phyloP scores from a whole-genome alignment of 2,113 vertebrate species.

The Hippocampus guttulatus region DNA sequence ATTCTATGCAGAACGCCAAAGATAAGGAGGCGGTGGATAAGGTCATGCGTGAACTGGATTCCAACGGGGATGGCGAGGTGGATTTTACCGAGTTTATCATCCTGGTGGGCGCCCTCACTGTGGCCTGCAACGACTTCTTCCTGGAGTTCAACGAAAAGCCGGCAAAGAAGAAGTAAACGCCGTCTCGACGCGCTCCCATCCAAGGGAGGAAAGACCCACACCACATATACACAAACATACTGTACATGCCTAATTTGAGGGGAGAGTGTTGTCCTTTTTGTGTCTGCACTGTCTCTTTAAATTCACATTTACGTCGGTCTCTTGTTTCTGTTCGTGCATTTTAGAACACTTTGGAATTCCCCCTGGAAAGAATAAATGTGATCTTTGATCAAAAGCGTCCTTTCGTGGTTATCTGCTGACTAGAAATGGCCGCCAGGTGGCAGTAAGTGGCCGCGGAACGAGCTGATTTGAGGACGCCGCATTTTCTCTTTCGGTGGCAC shows the following conservation, averaged over 20 bases:
- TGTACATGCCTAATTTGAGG: background rate
- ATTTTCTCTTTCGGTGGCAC: background rate
- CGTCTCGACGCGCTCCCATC: slow-evolving; percentile 18
- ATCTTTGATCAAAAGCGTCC: slow-evolving; percentile 41
- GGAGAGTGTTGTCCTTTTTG: slow-evolving; percentile 29
- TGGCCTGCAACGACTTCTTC: slow-evolving; percentile 81
- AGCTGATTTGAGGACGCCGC: background rate
- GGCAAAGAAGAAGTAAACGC: slow-evolving; percentile 60
- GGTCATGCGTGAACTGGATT: slow-evolving; percentile 76
- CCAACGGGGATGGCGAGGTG: slow-evolving; percentile 78
- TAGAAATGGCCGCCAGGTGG: slow-evolving; percentile 40
- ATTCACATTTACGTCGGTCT: background rate
- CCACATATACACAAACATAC: slow-evolving; percentile 17
- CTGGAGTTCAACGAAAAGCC: slow-evolving; percentile 70
- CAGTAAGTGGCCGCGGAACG: slow-evolving; percentile 30
- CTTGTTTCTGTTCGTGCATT: slow-evolving; percentile 18
- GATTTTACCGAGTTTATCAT: slow-evolving; percentile 80
- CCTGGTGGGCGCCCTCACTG: slow-evolving; percentile 75
- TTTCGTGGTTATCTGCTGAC: slow-evolving; percentile 19
- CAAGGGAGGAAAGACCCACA: slow-evolving; percentile 9
- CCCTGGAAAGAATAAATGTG: slow-evolving; percentile 67
- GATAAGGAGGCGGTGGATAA: slow-evolving; percentile 78
- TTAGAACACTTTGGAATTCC: slow-evolving; percentile 48
- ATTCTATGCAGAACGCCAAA: slow-evolving; percentile 67
- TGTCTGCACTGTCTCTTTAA: background rate